phyloP scores from a whole-genome alignment of 92 coral and sea anemone genomes.

The Metridium senile region DNA sequence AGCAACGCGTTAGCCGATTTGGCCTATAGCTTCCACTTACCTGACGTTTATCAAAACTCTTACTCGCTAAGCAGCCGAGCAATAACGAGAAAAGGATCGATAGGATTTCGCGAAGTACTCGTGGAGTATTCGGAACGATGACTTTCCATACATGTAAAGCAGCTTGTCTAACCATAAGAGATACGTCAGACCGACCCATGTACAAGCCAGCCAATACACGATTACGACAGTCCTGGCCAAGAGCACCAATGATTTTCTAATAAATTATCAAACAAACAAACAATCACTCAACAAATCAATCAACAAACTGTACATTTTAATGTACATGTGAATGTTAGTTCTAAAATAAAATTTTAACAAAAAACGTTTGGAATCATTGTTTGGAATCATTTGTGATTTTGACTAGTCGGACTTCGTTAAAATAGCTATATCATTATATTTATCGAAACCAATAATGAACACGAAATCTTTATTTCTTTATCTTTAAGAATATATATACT shows the following conservation, averaged over 20 bases:
- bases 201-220: constrained; percentile 96
- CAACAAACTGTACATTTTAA: not conserved
- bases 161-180: constrained; percentile 95
- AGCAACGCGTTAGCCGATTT: too few species aligned
- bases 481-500: too few species aligned
- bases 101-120: constrained; percentile 91
- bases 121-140: constrained; percentile 98
- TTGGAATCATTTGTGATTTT: too few species aligned
- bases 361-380: too few species aligned
- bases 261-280: not conserved
- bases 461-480: too few species aligned
- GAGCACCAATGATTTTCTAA: constrained; percentile 86
- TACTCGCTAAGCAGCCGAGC: constrained; percentile 96
- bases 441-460: too few species aligned
- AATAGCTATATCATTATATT: too few species aligned
- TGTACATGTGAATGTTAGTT: too few species aligned
- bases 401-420: too few species aligned
- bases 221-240: constrained; percentile 92
- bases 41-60: constrained; percentile 97
- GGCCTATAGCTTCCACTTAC: too few species aligned
- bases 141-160: constrained; percentile 99
- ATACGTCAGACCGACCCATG: constrained; percentile 99
- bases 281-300: not conserved
- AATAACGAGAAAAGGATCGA: constrained; percentile 93
- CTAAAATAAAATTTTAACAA: too few species aligned